Conservation (phyloP, 2,888 invertebrate species). For the Salpingus planirostris region DNA sequence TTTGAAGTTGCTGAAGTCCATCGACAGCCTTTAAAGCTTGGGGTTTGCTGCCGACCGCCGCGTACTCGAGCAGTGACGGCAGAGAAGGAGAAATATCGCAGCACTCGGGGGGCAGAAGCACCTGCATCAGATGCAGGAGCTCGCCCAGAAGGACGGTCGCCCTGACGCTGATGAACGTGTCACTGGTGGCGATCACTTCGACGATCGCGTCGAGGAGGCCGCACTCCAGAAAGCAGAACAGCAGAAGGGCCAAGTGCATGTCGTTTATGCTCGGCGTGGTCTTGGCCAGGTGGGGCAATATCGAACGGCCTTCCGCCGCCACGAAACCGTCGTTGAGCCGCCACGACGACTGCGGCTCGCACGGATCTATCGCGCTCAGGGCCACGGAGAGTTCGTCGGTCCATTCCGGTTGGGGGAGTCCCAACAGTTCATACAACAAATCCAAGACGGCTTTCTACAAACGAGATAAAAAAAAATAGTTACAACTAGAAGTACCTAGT, state of each 20-base stretch:
- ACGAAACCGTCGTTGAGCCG: constrained; percentile 87
- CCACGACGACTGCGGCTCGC: constrained; percentile 78
- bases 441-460: constrained; percentile 84
- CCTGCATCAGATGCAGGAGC: constrained; percentile 77
- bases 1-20: constrained; percentile 69
- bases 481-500: no score
- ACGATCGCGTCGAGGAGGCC: constrained; percentile 83
- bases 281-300: constrained; percentile 78
- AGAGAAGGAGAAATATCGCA: constrained; percentile 75
- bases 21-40: constrained; percentile 77
- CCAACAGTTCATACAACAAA: constrained; percentile 81
- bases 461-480: no score
- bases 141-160: constrained; percentile 89
- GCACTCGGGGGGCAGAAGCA: constrained; percentile 78
- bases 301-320: constrained; percentile 80
- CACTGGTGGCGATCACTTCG: constrained; percentile 84
- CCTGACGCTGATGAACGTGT: constrained; percentile 82
- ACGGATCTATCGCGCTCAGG: constrained; percentile 79
- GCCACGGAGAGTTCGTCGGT: constrained; percentile 88
- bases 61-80: constrained; percentile 72
- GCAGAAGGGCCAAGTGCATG: constrained; percentile 79
- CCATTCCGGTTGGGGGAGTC: constrained; percentile 83
- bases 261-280: constrained; percentile 84
- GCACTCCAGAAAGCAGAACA: constrained; percentile 80
- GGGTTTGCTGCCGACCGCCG: constrained; percentile 69